phyloP scores from a whole-genome alignment of 2,888 invertebrate species.

The Tuberolachnus salignus region DNA sequence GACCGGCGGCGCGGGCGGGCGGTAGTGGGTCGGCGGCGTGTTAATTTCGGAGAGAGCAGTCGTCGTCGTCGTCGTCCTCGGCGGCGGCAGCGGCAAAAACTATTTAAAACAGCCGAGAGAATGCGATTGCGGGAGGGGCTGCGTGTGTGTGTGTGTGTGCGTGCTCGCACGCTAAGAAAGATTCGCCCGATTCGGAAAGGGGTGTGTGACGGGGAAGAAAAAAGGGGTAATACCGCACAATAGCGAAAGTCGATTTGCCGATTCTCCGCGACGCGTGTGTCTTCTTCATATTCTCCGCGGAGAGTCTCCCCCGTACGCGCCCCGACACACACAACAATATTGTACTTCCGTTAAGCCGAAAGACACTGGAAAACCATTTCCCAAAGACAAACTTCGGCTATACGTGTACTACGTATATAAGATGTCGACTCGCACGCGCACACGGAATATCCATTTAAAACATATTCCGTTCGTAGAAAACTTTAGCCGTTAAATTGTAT shows the following conservation, averaged over 20 bases:
- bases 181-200: constrained; percentile 28
- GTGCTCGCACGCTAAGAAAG: constrained; percentile 31
- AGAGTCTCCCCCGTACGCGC: no score
- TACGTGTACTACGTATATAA: neutral
- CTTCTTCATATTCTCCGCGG: no score
- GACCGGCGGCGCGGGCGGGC: constrained; percentile 1
- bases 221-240: constrained; percentile 56
- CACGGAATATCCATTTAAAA: constrained; percentile 47
- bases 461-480: constrained; percentile 37
- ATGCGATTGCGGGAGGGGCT: constrained; percentile 29
- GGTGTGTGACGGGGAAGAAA: constrained; percentile 27
- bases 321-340: neutral
- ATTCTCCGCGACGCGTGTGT: neutral
- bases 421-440: neutral
- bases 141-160: constrained; percentile 15
- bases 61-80: constrained; percentile 40
- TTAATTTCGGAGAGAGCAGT: constrained; percentile 54
- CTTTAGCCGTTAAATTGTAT: constrained; percentile 45
- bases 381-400: constrained; percentile 39
- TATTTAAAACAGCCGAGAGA: constrained; percentile 56
- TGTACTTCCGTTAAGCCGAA: constrained; percentile 46
- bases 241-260: constrained; percentile 52
- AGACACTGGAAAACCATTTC: constrained; percentile 55
- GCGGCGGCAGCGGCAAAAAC: constrained; percentile 52
- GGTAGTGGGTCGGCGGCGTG: constrained; percentile 52